phyloP scores from a whole-genome alignment of 1,140 invertebrate species.

The Ctenoplectra terminalis region DNA sequence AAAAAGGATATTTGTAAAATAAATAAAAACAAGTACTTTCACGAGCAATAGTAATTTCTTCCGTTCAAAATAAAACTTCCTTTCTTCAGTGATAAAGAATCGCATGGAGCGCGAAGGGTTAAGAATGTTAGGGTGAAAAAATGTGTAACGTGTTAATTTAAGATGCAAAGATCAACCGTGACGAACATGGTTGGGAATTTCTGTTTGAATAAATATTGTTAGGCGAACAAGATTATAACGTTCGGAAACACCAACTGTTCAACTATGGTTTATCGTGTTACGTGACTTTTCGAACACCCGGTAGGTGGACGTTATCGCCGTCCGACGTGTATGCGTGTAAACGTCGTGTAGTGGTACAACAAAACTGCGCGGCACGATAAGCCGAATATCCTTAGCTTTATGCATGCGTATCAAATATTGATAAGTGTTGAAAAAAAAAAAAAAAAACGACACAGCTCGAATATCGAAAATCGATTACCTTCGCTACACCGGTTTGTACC shows the following conservation, averaged over 20 bases:
- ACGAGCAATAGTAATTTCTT: too few species aligned
- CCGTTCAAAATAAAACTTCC: too few species aligned
- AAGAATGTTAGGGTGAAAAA: too few species aligned
- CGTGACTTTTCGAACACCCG: background rate
- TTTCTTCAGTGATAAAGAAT: too few species aligned
- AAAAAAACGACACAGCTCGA: background rate
- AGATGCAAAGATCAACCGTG: background rate
- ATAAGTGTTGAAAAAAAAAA: slow-evolving; percentile 19
- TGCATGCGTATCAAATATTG: slow-evolving; percentile 17
- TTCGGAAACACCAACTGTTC: background rate
- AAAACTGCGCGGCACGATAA: slow-evolving; percentile 12
- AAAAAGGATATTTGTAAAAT: too few species aligned
- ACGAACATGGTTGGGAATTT: too few species aligned
- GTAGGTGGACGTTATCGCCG: background rate
- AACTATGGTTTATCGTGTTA: background rate
- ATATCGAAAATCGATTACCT: slow-evolving; percentile 27
- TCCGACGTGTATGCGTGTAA: background rate
- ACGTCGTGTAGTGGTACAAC: background rate
- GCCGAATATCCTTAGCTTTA: slow-evolving; percentile 8
- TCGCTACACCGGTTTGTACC: background rate
- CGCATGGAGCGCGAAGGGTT: too few species aligned
- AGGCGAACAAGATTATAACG: too few species aligned
- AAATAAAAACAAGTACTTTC: too few species aligned
- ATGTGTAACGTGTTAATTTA: too few species aligned
- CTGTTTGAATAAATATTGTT: too few species aligned